These are phyloP conservation scores for Tachycineta bicolor DNA, from an alignment of 2,113 vertebrate genomes.

Conservation along the genomic window DNA sequence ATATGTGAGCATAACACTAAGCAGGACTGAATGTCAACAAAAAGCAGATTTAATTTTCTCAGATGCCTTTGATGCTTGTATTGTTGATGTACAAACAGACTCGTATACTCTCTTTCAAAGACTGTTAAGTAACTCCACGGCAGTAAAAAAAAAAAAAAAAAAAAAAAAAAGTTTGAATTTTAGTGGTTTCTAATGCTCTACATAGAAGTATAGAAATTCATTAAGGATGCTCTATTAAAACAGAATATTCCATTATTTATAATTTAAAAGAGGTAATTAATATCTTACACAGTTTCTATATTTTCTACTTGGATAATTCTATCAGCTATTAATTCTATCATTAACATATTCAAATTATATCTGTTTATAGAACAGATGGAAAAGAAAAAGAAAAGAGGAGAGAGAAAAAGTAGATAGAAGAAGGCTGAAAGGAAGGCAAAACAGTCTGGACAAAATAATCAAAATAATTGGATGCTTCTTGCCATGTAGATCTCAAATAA, in stretches of 20 bases:
- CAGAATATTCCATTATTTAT: neutral
- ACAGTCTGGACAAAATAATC: neutral
- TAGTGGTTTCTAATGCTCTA: neutral
- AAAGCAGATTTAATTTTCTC: neutral
- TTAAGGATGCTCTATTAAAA: neutral
- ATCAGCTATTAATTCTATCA: neutral
- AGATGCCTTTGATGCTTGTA: neutral
- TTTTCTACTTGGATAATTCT: neutral
- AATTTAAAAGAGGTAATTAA: neutral
- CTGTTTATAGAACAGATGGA: neutral
- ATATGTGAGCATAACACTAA: neutral
- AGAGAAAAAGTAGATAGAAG: neutral
- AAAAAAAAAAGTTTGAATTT: neutral
- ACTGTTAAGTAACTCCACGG: neutral
- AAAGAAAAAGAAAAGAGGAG: neutral
- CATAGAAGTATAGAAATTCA: neutral
- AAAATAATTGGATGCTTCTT: neutral
- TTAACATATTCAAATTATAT: neutral
- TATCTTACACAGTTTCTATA: neutral
- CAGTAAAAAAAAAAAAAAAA: neutral
- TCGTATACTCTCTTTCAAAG: neutral
- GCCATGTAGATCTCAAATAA: neutral
- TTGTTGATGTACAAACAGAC: neutral
- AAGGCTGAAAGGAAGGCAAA: neutral
- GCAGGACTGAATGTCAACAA: neutral